Conservation (phyloP, 2,888 invertebrate species). For the Plagiodera versicolora region DNA sequence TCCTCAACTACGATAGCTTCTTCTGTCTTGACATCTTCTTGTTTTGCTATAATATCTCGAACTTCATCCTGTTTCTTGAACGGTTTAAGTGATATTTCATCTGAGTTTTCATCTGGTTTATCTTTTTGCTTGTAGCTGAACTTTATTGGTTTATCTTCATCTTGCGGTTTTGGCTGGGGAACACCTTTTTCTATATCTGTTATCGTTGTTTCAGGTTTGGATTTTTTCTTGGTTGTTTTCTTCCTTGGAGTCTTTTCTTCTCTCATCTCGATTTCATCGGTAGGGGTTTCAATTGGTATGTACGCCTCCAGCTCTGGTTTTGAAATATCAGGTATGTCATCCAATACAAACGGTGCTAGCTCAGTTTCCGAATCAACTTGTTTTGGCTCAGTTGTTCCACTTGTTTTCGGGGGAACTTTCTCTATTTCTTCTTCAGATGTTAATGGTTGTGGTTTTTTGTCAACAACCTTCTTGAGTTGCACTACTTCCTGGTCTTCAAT, state of each 20-base stretch:
- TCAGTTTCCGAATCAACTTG: conserved; percentile 21
- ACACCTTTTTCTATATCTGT: conserved; percentile 38
- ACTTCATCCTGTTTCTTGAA: conserved; percentile 47
- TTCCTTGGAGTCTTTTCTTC: conserved; percentile 49
- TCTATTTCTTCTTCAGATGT: conserved; percentile 46
- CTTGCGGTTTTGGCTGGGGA: conserved; percentile 45
- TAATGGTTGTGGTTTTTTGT: conserved; percentile 49
- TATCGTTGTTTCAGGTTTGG: conserved; percentile 38
- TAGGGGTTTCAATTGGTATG: conserved; percentile 27
- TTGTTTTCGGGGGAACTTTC: conserved; percentile 11
- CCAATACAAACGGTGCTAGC: conserved; percentile 37
- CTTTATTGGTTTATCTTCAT: conserved; percentile 52
- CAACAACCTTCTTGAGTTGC: conserved; percentile 59
- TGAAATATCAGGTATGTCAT: conserved; percentile 46
- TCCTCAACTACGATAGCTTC: conserved; percentile 37
- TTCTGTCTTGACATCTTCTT: conserved; percentile 28
- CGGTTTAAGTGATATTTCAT: conserved; percentile 50
- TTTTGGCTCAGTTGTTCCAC: conserved; percentile 34
- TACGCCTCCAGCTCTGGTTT: conserved; percentile 52
- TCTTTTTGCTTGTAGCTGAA: conserved; percentile 49
- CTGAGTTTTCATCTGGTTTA: conserved; percentile 42
- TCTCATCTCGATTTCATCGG: conserved; percentile 33
- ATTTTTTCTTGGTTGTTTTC: conserved; percentile 42
- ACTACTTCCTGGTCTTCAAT: conserved; percentile 54
- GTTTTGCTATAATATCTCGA: conserved; percentile 36